Evolutionary conservation across 2,797 vertebrate genomes (phyloP), one percentile per base, ranked within the genome.

Genomic region (Sebastes itinus): DNA sequence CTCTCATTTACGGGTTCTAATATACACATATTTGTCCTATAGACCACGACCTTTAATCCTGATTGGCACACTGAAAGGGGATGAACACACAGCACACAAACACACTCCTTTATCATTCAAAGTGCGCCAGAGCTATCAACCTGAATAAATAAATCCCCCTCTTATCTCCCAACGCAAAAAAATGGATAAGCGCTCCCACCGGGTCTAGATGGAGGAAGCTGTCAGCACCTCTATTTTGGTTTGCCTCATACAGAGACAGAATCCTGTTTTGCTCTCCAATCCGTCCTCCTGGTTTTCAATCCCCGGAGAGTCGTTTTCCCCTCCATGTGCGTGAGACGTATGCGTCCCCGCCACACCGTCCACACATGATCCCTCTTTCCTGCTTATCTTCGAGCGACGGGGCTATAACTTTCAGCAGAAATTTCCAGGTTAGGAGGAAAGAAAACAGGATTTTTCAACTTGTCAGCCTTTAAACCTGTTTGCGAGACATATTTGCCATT

Each of bases 121-220:
- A 91, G 86, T 81, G 85, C 56, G 82, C 80, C 70, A 54, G 80
- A 83, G 88, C 89, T 78, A 91, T 92, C 92, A 91, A 88, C 90
- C 94, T 94, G 93, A 93, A 95, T 94, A 93, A 95, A 95, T 94
- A 94, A 92, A 82, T 88, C 84, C 86, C 61, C 72, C 82, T 80
- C 92, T 91, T 94, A 93, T 90, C 88, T 88, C 84, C 5, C 72
- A 73, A 84, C 28, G 63, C 86, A 92, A 93, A 92, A 92, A 92
- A 89, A 73, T 86, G 87, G 88, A 86, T 92, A 92, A 94, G 88
- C 82, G 78, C 80, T 91, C 93, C 89, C 91, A 78, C 82, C 27
- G 77, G 91, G 85, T 85, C 72, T 81, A 88, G 81, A 82, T 90
- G 86, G 88, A 93, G 89, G 88, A 94, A 93, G 89, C 92, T 84